Percentiles rank a stretch among this genome's conserved stretches.
These are phyloP conservation scores for Ctenicera cuprea DNA, from an alignment of 2,888 invertebrate species.

Conservation along the genomic window DNA sequence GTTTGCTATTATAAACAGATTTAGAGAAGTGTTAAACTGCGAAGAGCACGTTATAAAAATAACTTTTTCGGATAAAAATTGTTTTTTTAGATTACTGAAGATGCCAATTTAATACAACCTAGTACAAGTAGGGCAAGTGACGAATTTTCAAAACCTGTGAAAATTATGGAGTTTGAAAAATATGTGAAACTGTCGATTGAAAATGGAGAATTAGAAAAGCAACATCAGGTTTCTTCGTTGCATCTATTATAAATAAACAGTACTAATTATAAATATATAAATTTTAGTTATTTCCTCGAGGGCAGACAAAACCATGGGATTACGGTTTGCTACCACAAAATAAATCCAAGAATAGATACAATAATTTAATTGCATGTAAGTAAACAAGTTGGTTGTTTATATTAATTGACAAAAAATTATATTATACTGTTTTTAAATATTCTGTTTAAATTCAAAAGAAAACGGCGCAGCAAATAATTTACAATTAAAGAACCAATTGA, in stretches of 20 bases:
- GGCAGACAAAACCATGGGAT: constrained; percentile 68
- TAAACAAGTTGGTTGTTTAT: no score
- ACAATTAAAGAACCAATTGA: no score
- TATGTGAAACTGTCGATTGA: constrained; percentile 68
- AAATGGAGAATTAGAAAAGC: constrained; percentile 65
- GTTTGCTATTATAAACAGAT: no score
- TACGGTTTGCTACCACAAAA: constrained; percentile 70
- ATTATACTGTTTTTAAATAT: background rate
- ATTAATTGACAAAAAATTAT: no score
- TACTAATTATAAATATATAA: background rate
- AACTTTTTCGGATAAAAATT: no score
- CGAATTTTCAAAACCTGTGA: constrained; percentile 58
- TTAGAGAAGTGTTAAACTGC: no score
- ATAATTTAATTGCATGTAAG: constrained; percentile 73
- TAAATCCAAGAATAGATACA: constrained; percentile 72
- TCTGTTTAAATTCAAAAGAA: no score
- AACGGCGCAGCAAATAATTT: no score
- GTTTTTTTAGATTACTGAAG: background rate
- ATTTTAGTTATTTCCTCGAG: constrained; percentile 69
- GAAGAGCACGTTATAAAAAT: no score
- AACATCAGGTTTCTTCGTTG: constrained; percentile 64
- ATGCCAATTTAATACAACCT: background rate
- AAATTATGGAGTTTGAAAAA: constrained; percentile 67
- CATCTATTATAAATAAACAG: background rate
- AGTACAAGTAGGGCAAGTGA: background rate